A percentile compares a stretch with the other conserved stretches of the same genome.
These are phyloP conservation scores for Cairina moschata DNA, from an alignment of 2,113 vertebrate genomes.

Conservation along the genomic window DNA sequence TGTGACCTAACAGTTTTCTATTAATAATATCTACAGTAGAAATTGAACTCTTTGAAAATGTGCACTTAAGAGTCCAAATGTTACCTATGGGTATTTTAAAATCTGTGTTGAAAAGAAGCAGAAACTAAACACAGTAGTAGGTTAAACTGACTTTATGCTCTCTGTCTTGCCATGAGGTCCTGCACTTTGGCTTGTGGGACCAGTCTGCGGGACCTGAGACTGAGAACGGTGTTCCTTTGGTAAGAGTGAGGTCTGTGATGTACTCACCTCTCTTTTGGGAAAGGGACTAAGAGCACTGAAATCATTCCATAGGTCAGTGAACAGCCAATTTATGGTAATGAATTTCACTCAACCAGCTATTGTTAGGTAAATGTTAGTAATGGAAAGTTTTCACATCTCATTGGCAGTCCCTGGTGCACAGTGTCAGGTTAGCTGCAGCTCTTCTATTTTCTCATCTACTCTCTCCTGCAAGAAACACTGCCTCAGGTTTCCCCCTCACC, in stretches of 20 bases:
- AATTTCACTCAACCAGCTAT: fast-evolving
- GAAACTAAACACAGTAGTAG: not conserved
- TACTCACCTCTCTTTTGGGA: not conserved
- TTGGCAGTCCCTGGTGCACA: not conserved
- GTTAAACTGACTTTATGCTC: not conserved
- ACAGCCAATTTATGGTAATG: not conserved
- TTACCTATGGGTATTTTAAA: not conserved
- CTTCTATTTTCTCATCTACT: not conserved
- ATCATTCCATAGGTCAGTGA: not conserved
- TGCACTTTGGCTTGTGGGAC: not conserved
- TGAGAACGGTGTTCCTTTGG: not conserved
- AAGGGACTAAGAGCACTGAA: not conserved
- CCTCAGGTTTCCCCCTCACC: not conserved
- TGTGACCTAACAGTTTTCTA: not conserved
- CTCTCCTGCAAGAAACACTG: not conserved
- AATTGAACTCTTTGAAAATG: not conserved
- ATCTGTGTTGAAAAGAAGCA: not conserved
- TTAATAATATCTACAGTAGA: not conserved
- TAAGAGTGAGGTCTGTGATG: not conserved
- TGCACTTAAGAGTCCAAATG: not conserved
- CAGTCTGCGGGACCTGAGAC: fast-evolving
- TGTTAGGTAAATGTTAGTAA: not conserved
- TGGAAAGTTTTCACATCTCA: not conserved
- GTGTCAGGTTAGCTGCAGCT: not conserved
- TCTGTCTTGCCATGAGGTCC: not conserved